Percentiles rank a stretch among this genome's conserved stretches.
These are phyloP conservation scores for Syndactyla subalaris DNA, from an alignment of 2,797 vertebrate genomes.

Conservation along the genomic window DNA sequence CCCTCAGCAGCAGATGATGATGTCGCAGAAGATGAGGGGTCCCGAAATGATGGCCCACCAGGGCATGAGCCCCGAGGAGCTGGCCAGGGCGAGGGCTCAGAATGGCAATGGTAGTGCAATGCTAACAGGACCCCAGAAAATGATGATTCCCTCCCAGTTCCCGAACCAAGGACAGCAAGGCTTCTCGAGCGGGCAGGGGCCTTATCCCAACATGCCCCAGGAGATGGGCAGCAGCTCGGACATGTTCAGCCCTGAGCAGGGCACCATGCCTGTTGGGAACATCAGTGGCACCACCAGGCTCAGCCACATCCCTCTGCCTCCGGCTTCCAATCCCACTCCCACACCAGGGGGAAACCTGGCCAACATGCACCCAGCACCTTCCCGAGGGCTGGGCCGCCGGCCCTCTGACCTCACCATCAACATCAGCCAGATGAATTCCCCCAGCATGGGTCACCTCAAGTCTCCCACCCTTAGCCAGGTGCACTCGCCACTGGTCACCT, in stretches of 20 bases:
- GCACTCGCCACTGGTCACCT: constrained; percentile 89
- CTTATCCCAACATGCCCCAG: constrained; percentile 84
- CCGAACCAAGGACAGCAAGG: constrained; percentile 83
- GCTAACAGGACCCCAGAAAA: constrained; percentile 78
- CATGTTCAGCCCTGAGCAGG: constrained; percentile 88
- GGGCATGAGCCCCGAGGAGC: constrained; percentile 84
- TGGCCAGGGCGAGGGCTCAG: constrained; percentile 83
- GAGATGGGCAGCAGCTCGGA: constrained; percentile 79
- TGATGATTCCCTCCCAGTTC: constrained; percentile 85
- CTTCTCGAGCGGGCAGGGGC: constrained; percentile 84
- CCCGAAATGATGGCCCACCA: constrained; percentile 79
- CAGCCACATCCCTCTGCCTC: constrained; percentile 89
- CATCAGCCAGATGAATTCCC: constrained; percentile 88
- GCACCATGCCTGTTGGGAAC: constrained; percentile 69
- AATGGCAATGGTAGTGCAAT: constrained; percentile 77
- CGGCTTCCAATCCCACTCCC: constrained; percentile 66
- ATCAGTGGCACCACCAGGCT: constrained; percentile 85
- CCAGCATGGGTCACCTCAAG: constrained; percentile 90
- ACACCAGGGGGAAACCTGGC: constrained; percentile 38
- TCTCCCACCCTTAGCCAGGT: constrained; percentile 92
- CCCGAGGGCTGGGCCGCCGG: constrained; percentile 82
- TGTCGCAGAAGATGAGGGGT: constrained; percentile 87
- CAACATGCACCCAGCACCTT: constrained; percentile 80
- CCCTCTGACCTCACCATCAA: constrained; percentile 89
- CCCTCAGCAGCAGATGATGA: constrained; percentile 88